Conservation (phyloP, 2,888 invertebrate species). For the Nemotelus nigrinus region DNA sequence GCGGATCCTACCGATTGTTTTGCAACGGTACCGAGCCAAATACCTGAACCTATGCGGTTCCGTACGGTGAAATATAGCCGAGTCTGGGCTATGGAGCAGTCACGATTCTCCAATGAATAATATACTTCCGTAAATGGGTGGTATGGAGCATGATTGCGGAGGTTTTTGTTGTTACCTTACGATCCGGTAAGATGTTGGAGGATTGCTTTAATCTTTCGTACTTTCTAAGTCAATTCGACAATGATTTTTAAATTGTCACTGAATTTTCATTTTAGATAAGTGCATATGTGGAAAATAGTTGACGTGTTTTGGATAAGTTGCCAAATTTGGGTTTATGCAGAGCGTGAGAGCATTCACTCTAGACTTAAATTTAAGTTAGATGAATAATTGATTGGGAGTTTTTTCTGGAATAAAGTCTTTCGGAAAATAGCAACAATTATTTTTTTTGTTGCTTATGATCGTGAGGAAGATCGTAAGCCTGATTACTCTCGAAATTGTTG, state of each 20-base stretch:
- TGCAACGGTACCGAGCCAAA: slow-evolving; percentile 29
- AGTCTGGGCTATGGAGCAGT: slow-evolving; percentile 44
- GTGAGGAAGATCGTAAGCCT: no score
- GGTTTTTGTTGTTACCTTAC: slow-evolving; percentile 35
- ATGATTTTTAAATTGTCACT: slow-evolving; percentile 32
- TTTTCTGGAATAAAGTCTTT: no score
- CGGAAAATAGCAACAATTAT: no score
- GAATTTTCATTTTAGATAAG: slow-evolving; percentile 6
- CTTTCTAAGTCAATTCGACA: slow-evolving; percentile 28
- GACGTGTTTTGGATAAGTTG: no score
- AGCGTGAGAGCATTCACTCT: no score
- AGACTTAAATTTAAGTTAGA: no score
- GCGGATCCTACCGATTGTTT: slow-evolving; percentile 30
- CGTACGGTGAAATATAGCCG: neutral
- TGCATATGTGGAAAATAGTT: no score
- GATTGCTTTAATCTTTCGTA: slow-evolving; percentile 8
- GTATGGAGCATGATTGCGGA: slow-evolving; percentile 51
- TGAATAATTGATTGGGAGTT: no score
- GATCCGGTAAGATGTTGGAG: slow-evolving; percentile 20
- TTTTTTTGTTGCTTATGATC: no score
- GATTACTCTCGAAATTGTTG: no score
- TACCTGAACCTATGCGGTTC: slow-evolving; percentile 13
- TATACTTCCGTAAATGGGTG: slow-evolving; percentile 53
- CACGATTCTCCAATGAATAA: slow-evolving; percentile 52
- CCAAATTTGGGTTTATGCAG: no score